A percentile compares a stretch with the other conserved stretches of the same genome.
Conservation (phyloP, 2,113 vertebrate genomes). For the Lepus timidus region DNA sequence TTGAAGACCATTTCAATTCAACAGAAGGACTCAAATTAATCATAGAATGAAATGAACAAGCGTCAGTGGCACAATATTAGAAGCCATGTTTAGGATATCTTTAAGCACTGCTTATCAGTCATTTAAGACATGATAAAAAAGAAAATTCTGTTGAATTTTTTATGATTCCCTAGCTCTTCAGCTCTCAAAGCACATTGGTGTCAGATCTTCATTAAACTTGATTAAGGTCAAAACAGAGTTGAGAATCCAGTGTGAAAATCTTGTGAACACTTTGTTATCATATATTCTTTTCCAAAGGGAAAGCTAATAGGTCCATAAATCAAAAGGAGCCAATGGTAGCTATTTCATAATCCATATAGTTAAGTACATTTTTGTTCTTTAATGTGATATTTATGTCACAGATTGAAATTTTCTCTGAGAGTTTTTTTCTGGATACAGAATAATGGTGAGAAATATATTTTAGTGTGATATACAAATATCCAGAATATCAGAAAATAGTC, state of each 20-base stretch:
- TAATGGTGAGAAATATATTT: background rate
- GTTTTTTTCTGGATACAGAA: background rate
- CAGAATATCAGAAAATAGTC: background rate
- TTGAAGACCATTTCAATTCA: slow-evolving; percentile 20
- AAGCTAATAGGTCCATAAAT: background rate
- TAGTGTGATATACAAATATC: background rate
- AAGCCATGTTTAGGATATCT: background rate
- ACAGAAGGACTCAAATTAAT: slow-evolving; percentile 8
- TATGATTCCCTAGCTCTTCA: background rate
- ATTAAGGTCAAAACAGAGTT: background rate
- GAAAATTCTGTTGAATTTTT: slow-evolving; percentile 2
- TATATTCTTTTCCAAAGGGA: background rate
- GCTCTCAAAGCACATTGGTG: background rate
- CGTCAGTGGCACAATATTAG: background rate
- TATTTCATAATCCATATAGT: background rate
- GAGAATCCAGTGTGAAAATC: background rate
- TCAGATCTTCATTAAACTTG: background rate
- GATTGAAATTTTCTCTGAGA: background rate
- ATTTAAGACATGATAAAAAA: slow-evolving; percentile 35
- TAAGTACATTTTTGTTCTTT: background rate
- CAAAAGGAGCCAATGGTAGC: background rate
- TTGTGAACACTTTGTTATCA: background rate
- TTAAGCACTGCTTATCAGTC: background rate
- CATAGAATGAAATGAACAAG: background rate
- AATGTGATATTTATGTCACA: background rate